A percentile compares a stretch with the other conserved stretches of the same genome.
Conservation (phyloP, 2,113 vertebrate genomes). For the Butorides virescens region DNA sequence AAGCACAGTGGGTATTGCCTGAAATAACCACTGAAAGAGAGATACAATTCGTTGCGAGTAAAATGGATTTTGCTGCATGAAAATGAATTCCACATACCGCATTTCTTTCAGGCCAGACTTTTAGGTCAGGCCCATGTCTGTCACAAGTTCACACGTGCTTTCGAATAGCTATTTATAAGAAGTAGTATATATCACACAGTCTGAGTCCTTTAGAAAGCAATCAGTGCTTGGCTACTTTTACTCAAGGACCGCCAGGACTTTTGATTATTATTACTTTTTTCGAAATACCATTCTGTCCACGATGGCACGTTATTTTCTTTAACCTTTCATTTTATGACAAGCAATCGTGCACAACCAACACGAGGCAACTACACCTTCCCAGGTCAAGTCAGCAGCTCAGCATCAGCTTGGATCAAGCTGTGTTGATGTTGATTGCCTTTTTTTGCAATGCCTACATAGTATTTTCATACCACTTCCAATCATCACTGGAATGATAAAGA, state of each 20-base stretch:
- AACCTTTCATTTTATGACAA: conserved; percentile 32
- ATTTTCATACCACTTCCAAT: neutral
- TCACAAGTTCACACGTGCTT: neutral
- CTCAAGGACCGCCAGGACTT: neutral
- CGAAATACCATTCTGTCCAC: neutral
- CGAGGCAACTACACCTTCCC: neutral
- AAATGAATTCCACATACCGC: neutral
- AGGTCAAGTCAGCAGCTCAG: neutral
- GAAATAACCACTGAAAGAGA: too few relatives aligned
- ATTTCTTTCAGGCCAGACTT: neutral
- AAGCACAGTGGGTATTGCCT: neutral
- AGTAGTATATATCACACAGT: neutral
- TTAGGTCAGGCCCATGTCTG: neutral
- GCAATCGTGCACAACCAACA: neutral
- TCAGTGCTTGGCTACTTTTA: neutral
- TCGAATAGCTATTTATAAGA: conserved; percentile 9
- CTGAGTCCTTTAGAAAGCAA: neutral
- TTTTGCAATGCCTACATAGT: neutral
- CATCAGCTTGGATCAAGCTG: neutral
- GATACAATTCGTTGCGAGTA: neutral
- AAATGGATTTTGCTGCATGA: neutral
- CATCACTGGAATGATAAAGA: neutral
- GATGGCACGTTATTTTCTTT: neutral
- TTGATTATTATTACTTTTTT: neutral
- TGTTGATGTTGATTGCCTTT: neutral